Conservation (phyloP, 2,888 invertebrate genomes). For the Drosophila nr. medialis region DNA sequence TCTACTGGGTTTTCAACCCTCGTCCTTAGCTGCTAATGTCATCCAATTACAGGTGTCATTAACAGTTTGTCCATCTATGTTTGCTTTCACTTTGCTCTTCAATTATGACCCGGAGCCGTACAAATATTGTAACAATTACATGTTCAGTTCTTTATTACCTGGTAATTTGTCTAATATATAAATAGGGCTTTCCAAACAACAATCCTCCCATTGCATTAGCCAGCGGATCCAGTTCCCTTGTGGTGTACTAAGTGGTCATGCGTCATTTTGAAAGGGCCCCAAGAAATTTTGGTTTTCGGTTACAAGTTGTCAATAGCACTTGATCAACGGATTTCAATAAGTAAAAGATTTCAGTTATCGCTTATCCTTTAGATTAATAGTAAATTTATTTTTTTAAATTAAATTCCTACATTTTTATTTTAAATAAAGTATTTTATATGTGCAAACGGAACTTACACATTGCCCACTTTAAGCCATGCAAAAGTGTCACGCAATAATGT, state of each 20-base stretch:
- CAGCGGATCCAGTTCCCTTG: neutral
- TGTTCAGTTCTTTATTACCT: conserved; percentile 70
- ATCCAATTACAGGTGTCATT: conserved; percentile 82
- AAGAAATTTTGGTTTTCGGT: neutral
- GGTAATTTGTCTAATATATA: conserved; percentile 76
- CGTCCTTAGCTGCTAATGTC: conserved; percentile 63
- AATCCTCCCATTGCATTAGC: conserved; percentile 67
- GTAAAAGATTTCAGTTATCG: neutral
- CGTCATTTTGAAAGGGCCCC: neutral
- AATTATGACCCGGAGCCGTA: conserved; percentile 58
- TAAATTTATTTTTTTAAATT: neutral
- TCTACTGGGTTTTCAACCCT: conserved; percentile 38
- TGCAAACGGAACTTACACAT: neutral
- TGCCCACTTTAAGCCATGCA: conserved; percentile 21
- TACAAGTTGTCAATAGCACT: neutral
- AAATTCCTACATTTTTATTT: neutral
- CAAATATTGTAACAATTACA: conserved; percentile 79
- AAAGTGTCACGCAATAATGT: conserved; percentile 46
- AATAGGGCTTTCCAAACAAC: conserved; percentile 48
- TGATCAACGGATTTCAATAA: neutral
- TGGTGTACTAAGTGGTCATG: conserved; percentile 13
- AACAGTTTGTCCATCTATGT: conserved; percentile 65
- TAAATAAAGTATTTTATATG: neutral
- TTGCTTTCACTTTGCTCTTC: conserved; percentile 66
- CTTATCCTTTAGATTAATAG: neutral